These are phyloP conservation scores for Coecobrya sp. DNA, from an alignment of 2,888 invertebrate species.

Conservation along the genomic window DNA sequence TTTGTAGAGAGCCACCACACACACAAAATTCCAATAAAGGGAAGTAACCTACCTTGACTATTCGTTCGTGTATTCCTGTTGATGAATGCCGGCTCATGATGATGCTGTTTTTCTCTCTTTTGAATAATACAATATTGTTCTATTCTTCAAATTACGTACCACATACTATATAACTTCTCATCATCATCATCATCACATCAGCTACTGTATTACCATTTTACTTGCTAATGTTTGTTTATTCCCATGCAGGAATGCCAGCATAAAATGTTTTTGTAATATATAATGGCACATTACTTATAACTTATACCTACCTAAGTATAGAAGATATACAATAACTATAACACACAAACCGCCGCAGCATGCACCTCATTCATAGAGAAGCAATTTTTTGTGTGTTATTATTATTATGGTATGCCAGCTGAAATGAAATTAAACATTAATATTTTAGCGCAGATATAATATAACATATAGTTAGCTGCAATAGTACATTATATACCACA, in stretches of 20 bases:
- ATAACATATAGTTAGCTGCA: background rate
- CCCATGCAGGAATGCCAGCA: slow-evolving; percentile 47
- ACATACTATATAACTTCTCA: slow-evolving; percentile 17
- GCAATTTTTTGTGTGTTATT: slow-evolving; percentile 3
- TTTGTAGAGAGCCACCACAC: slow-evolving; percentile 61
- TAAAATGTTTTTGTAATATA: slow-evolving; percentile 53
- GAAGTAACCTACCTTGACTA: slow-evolving; percentile 74
- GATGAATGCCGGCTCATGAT: slow-evolving; percentile 66
- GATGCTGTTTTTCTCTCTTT: slow-evolving; percentile 45
- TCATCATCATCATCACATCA: slow-evolving; percentile 26
- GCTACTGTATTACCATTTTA: slow-evolving; percentile 53
- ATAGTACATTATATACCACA: background rate
- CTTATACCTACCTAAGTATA: no score
- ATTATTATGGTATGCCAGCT: slow-evolving; percentile 45
- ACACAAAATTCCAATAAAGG: slow-evolving; percentile 65
- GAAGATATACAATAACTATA: background rate
- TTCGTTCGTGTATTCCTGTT: slow-evolving; percentile 46
- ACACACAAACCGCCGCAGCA: slow-evolving; percentile 36
- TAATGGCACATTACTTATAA: slow-evolving; percentile 20
- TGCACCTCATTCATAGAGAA: slow-evolving; percentile 25
- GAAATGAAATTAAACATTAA: slow-evolving; percentile 54
- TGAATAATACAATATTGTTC: slow-evolving; percentile 66
- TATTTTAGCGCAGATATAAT: slow-evolving; percentile 12
- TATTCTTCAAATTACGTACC: background rate
- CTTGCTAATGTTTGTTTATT: slow-evolving; percentile 45